Percentiles rank a stretch among this genome's conserved stretches.
Evolutionary conservation across 2,888 invertebrate genomes (phyloP).

Genomic region (Xestia ashworthii): DNA sequence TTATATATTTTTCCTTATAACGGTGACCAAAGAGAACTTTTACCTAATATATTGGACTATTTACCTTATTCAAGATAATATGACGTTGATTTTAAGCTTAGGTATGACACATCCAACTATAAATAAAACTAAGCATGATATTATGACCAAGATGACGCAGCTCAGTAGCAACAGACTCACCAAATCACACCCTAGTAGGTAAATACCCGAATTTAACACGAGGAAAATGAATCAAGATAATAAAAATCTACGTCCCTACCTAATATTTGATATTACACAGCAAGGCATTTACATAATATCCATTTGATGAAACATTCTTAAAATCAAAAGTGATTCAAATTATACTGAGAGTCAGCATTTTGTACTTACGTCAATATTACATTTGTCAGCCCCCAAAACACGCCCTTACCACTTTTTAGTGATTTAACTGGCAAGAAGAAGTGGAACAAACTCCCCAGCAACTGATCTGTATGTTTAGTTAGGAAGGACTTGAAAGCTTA

Average conservation of each 20-base stretch:
- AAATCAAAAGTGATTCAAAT: not conserved
- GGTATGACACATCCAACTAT: not conserved
- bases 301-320: not conserved
- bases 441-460: not conserved
- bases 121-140: not conserved
- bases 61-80: not conserved
- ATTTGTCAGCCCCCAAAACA: not conserved
- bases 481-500: not conserved
- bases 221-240: not conserved
- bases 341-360: not conserved
- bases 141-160: not conserved
- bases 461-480: not conserved
- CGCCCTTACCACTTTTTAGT: not conserved
- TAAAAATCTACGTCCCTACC: not conserved
- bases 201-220: not conserved
- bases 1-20: not conserved
- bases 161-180: not conserved
- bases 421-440: not conserved
- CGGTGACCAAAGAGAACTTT: not conserved
- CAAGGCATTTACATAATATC: not conserved
- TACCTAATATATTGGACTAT: not conserved
- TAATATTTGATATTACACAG: not conserved
- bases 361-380: not conserved
- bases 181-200: not conserved
- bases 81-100: not conserved